Percentiles rank a stretch among this genome's conserved stretches.
Evolutionary conservation across 1,140 invertebrate species (phyloP).

Genomic region (Phymastichus coffea): DNA sequence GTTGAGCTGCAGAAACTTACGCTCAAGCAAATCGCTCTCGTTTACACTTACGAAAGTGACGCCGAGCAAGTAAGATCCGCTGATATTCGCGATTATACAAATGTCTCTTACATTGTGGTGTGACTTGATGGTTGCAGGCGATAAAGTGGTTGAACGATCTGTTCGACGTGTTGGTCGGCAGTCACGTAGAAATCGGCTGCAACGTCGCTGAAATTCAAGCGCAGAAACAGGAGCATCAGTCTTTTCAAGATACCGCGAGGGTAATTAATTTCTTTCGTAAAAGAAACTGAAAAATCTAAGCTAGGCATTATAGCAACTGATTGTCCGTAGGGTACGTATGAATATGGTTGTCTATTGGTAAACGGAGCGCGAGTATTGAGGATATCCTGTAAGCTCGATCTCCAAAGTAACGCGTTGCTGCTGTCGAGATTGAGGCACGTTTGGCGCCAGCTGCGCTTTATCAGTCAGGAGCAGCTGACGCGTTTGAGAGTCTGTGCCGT

Average conservation of each 20-base stretch:
- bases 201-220: slow-evolving; percentile 71
- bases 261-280: slow-evolving; percentile 44
- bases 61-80: slow-evolving; percentile 65
- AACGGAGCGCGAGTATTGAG: slow-evolving; percentile 73
- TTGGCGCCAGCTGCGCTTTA: slow-evolving; percentile 70
- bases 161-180: slow-evolving; percentile 68
- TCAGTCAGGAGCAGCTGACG: slow-evolving; percentile 76
- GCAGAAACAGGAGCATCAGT: slow-evolving; percentile 74
- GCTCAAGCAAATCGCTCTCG: slow-evolving; percentile 73
- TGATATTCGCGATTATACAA: background rate
- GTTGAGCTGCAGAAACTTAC: slow-evolving; percentile 73
- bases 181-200: slow-evolving; percentile 72
- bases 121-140: slow-evolving; percentile 59
- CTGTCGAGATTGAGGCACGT: slow-evolving; percentile 62
- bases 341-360: slow-evolving; percentile 76
- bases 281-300: background rate
- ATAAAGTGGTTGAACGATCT: slow-evolving; percentile 74
- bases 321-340: slow-evolving; percentile 80
- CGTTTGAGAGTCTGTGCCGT: slow-evolving; percentile 74
- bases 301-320: too few species aligned
- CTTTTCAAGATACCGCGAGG: slow-evolving; percentile 75
- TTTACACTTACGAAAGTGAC: slow-evolving; percentile 75
- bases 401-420: slow-evolving; percentile 60
- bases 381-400: slow-evolving; percentile 69
- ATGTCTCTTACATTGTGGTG: too few species aligned